These are phyloP conservation scores for Drosophila planitibia DNA, from an alignment of 2,888 invertebrate species.

Conservation along the genomic window DNA sequence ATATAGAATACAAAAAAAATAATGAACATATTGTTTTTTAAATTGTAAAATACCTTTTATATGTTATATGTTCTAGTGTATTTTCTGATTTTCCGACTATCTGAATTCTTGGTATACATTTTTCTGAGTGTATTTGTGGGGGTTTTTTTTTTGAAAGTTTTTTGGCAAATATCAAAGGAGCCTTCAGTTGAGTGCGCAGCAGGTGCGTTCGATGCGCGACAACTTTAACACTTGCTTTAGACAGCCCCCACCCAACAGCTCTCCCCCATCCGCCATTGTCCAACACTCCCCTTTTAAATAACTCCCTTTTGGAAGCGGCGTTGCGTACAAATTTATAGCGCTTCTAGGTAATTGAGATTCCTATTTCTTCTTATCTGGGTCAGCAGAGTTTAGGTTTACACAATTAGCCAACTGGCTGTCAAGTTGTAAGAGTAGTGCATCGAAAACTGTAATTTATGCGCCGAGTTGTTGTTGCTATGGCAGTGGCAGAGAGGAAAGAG, in stretches of 20 bases:
- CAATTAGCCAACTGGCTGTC: constrained; percentile 24
- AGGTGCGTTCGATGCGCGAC: constrained; percentile 64
- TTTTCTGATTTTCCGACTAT: not conserved
- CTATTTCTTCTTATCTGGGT: constrained; percentile 3
- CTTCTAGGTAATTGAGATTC: constrained; percentile 71
- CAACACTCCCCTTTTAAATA: not conserved
- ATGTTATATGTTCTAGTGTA: not conserved
- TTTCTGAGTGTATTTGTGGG: constrained; percentile 1
- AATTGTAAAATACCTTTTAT: not conserved
- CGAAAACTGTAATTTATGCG: constrained; percentile 32
- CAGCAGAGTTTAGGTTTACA: constrained; percentile 4
- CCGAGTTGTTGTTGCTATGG: not conserved
- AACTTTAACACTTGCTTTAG: constrained; percentile 66
- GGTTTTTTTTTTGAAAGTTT: constrained; percentile 44
- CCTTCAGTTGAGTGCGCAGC: constrained; percentile 47
- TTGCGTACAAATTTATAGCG: constrained; percentile 56
- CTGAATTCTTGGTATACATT: not conserved
- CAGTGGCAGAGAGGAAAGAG: not conserved
- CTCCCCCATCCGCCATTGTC: not conserved
- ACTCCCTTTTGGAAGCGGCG: constrained; percentile 17
- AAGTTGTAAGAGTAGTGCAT: constrained; percentile 9
- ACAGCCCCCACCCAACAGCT: not conserved
- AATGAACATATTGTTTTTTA: not conserved
- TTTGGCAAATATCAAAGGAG: constrained; percentile 61
- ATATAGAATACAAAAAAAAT: not conserved